Percentiles rank a stretch among this genome's conserved stretches.
These are phyloP conservation scores for Orchesella flavescens DNA, from an alignment of 2,888 invertebrate genomes.

Conservation along the genomic window DNA sequence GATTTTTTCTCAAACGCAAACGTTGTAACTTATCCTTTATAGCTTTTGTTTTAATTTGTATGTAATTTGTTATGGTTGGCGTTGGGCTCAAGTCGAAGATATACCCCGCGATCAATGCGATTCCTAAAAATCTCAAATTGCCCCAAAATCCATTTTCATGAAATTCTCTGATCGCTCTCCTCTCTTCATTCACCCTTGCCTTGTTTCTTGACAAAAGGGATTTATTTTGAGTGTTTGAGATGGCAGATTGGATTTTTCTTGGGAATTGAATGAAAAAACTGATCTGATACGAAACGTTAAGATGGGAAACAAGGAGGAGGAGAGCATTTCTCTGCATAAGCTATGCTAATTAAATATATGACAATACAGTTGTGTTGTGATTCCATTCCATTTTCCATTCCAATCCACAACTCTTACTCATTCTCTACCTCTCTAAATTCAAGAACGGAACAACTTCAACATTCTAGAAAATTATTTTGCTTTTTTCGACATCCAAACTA, in stretches of 20 bases:
- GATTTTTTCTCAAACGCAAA: conserved; percentile 15
- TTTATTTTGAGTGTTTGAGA: too few species aligned
- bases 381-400: background rate
- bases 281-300: too few species aligned
- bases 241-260: too few species aligned
- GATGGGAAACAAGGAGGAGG: conserved; percentile 3
- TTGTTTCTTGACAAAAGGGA: too few species aligned
- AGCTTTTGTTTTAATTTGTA: background rate
- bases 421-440: background rate
- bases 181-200: too few species aligned
- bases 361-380: conserved; percentile 8
- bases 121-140: background rate
- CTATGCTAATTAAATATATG: conserved; percentile 65
- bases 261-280: too few species aligned
- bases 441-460: too few species aligned
- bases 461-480: background rate
- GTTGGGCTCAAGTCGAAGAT: background rate
- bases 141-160: background rate
- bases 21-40: background rate
- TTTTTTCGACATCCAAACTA: background rate
- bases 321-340: conserved; percentile 60
- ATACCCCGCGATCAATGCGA: too few species aligned
- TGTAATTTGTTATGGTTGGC: too few species aligned
- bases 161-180: too few species aligned
- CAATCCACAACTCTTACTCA: background rate